Conservation (phyloP, 2,888 invertebrate genomes). For the Scaptomyza polygonia region DNA sequence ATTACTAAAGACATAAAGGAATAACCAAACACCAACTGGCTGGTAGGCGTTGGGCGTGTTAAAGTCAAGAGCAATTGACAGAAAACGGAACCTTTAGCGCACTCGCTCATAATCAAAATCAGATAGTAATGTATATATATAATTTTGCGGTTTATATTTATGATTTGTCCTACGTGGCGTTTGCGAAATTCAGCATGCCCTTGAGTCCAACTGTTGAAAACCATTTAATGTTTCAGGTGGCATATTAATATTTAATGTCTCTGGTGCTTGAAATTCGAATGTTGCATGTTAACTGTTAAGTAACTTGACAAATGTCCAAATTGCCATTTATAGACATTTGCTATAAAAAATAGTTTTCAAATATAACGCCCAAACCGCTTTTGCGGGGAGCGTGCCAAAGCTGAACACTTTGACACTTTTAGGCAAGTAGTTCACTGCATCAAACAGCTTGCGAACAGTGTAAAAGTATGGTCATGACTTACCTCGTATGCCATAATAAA, state of each 20-base stretch:
- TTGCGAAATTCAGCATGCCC: constrained; percentile 48
- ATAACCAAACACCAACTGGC: neutral
- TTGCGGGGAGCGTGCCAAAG: neutral
- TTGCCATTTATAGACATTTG: neutral
- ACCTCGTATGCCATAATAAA: too few relatives aligned
- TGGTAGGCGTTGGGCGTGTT: constrained; percentile 17
- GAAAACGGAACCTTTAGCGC: constrained; percentile 24
- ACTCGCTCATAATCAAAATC: constrained; percentile 7
- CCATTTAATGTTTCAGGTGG: constrained; percentile 25
- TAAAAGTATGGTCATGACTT: too few relatives aligned
- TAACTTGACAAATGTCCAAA: neutral
- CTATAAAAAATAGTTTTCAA: neutral
- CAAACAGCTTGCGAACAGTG: too few relatives aligned
- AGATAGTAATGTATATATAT: neutral
- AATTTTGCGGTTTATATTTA: too few relatives aligned
- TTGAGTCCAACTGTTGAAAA: constrained; percentile 59
- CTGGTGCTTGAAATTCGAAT: neutral
- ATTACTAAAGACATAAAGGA: constrained; percentile 24
- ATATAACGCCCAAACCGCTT: neutral
- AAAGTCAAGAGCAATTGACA: constrained; percentile 28
- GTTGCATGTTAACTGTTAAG: neutral
- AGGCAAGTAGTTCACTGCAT: too few relatives aligned
- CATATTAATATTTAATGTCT: constrained; percentile 51
- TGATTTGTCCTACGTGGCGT: too few relatives aligned
- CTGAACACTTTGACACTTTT: too few relatives aligned